These are phyloP conservation scores for Drosophila mulleri DNA, from an alignment of 2,888 invertebrate genomes.

Conservation along the genomic window DNA sequence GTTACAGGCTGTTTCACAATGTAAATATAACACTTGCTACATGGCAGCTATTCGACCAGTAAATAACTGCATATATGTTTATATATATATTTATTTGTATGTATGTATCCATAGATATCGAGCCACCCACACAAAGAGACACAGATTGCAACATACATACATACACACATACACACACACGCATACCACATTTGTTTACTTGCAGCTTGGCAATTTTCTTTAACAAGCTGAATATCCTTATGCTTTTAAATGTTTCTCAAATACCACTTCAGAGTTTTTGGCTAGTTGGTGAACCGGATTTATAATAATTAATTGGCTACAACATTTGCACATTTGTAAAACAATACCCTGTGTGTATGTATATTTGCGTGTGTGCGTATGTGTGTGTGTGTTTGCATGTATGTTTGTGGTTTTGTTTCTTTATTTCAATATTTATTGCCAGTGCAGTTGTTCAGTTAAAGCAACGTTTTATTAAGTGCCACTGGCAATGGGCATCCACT, in stretches of 20 bases:
- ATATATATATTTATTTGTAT: not conserved
- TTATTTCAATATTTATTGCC: constrained; percentile 62
- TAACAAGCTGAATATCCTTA: constrained; percentile 6
- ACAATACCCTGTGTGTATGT: constrained; percentile 31
- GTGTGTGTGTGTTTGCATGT: constrained; percentile 17
- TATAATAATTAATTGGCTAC: constrained; percentile 78
- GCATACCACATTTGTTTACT: constrained; percentile 49
- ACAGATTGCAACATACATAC: not conserved
- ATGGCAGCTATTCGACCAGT: constrained; percentile 33
- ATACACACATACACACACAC: not conserved
- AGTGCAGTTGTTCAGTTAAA: constrained; percentile 48
- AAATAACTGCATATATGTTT: constrained; percentile 14
- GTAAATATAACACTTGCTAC: constrained; percentile 73
- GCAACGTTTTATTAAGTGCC: constrained; percentile 71
- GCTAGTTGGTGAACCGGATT: constrained; percentile 58
- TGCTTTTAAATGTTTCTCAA: constrained; percentile 58
- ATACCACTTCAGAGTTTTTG: constrained; percentile 50
- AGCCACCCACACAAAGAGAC: constrained; percentile 9
- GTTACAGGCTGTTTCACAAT: constrained; percentile 41
- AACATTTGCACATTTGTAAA: constrained; percentile 66
- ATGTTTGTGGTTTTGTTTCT: constrained; percentile 26
- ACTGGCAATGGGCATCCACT: constrained; percentile 31
- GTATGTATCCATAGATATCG: constrained; percentile 4
- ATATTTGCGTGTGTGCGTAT: not conserved
- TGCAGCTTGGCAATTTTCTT: constrained; percentile 40